A percentile compares a stretch with the other conserved stretches of the same genome.
Evolutionary conservation across 2,797 vertebrate species (phyloP).

Genomic region (Sebastes oblongus): DNA sequence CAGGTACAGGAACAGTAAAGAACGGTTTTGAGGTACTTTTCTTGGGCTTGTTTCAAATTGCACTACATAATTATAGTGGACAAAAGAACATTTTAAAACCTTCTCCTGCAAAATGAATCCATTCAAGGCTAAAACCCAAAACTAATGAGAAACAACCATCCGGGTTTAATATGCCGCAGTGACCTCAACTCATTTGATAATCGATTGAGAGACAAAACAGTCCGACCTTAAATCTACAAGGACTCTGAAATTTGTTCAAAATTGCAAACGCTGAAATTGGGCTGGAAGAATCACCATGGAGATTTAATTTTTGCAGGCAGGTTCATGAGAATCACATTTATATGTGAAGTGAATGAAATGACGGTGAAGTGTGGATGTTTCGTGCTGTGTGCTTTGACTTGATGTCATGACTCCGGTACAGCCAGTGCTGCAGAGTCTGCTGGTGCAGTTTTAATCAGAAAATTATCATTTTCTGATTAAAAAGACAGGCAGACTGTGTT

Average conservation of each 20-base stretch:
- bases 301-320: background rate
- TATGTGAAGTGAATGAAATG: background rate
- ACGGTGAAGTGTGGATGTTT: background rate
- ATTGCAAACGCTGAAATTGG: background rate
- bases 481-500: constrained; percentile 7
- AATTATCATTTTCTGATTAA: background rate
- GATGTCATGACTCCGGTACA: background rate
- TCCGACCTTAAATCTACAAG: background rate
- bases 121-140: background rate
- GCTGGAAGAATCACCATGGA: background rate
- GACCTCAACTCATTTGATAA: background rate
- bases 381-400: constrained; percentile 14
- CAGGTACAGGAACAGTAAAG: background rate
- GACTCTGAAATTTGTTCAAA: background rate
- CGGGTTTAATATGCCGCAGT: background rate
- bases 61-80: background rate
- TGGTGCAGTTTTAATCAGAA: constrained; percentile 20
- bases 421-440: constrained; percentile 9
- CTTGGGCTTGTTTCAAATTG: background rate
- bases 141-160: background rate
- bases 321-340: background rate
- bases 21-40: background rate
- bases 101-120: background rate
- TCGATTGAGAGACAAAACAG: background rate
- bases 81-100: background rate